phyloP scores from a whole-genome alignment of 2,113 vertebrate species.

The Scophthalmus maximus region DNA sequence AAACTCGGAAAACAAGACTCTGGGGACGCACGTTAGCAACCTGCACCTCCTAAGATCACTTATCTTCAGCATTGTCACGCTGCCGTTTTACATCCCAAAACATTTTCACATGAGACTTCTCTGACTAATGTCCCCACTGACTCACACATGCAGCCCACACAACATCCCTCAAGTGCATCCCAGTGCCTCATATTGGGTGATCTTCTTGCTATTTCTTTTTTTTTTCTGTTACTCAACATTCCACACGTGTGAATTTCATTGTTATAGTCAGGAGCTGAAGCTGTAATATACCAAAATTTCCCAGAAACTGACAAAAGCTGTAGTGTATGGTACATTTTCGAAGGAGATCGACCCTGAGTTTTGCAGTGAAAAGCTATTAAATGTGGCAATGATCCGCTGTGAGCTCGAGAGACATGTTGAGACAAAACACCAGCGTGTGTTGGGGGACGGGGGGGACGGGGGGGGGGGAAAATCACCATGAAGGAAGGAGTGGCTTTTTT shows the following conservation, averaged over 20 bases:
- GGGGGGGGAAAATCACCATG: slow-evolving; percentile 11
- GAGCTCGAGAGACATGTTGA: slow-evolving; percentile 47
- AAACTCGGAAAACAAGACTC: slow-evolving; percentile 11
- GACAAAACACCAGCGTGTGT: slow-evolving; percentile 48
- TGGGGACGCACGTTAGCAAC: slow-evolving; percentile 1
- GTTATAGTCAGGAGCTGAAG: slow-evolving; percentile 20
- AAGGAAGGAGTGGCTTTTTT: slow-evolving; percentile 11
- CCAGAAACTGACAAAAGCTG: slow-evolving; percentile 12
- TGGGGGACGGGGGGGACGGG: neutral
- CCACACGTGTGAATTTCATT: slow-evolving; percentile 24
- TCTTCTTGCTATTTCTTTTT: slow-evolving; percentile 3
- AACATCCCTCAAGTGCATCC: slow-evolving; percentile 28
- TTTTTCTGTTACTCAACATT: slow-evolving; percentile 12
- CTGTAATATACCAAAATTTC: slow-evolving; percentile 26
- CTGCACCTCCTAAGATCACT: slow-evolving; percentile 1
- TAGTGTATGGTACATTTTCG: slow-evolving; percentile 28
- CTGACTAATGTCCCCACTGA: slow-evolving; percentile 6
- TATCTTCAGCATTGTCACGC: slow-evolving; percentile 10
- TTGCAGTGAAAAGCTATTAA: slow-evolving; percentile 62
- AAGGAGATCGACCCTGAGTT: slow-evolving; percentile 46
- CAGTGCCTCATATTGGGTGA: slow-evolving; percentile 10
- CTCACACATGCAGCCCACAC: slow-evolving; percentile 31
- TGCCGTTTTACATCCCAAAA: neutral
- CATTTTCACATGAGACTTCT: neutral
- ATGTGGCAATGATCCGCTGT: slow-evolving; percentile 55